phyloP scores from a whole-genome alignment of 1,140 invertebrate genomes.

The Rhagoletis zephyria region DNA sequence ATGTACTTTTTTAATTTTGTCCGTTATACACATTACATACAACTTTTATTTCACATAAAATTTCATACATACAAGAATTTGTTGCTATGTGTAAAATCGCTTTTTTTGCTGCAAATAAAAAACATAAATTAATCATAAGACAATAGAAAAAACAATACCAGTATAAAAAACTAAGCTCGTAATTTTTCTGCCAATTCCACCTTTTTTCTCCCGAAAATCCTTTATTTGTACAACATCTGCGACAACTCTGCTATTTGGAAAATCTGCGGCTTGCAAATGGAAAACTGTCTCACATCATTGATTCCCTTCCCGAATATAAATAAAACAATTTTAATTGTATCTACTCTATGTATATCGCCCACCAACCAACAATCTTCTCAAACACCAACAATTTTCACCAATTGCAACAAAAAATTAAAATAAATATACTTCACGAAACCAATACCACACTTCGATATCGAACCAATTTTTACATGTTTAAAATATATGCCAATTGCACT shows the following conservation, averaged over 20 bases:
- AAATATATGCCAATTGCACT: neutral
- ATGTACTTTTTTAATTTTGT: neutral
- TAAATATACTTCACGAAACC: neutral
- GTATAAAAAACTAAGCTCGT: slow-evolving; percentile 48
- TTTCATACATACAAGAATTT: neutral
- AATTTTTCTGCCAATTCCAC: slow-evolving; percentile 1
- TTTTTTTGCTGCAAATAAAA: slow-evolving; percentile 27
- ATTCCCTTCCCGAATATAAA: neutral
- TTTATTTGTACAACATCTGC: slow-evolving; percentile 56
- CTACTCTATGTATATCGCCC: neutral
- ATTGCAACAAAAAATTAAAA: neutral
- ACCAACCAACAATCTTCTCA: neutral
- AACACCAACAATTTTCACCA: neutral
- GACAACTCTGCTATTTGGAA: slow-evolving; percentile 55
- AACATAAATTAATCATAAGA: slow-evolving; percentile 3
- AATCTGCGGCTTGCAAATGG: slow-evolving; percentile 3
- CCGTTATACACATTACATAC: neutral
- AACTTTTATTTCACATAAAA: neutral
- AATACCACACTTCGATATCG: neutral
- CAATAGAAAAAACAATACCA: slow-evolving; percentile 8
- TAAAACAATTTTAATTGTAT: neutral
- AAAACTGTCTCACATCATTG: neutral
- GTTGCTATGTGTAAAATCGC: slow-evolving; percentile 1
- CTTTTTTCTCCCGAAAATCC: slow-evolving; percentile 41
- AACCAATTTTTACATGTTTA: neutral